These are phyloP conservation scores for Chamaea fasciata DNA, from an alignment of 2,113 vertebrate genomes.

Conservation along the genomic window DNA sequence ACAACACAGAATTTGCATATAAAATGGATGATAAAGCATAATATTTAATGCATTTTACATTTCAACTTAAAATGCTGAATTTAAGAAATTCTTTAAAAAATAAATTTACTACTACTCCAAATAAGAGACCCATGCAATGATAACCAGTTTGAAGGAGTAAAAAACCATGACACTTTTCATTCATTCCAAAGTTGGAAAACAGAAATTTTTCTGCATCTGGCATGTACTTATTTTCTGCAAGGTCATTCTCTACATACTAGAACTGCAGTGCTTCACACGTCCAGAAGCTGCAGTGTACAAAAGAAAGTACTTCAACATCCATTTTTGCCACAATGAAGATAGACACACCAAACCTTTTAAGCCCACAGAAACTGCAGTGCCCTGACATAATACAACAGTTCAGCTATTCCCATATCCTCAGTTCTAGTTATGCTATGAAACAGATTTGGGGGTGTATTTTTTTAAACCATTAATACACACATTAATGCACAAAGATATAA, in stretches of 20 bases:
- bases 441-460: neutral
- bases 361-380: neutral
- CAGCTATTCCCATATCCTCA: neutral
- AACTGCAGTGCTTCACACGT: neutral
- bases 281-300: neutral
- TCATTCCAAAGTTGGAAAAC: neutral
- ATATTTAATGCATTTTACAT: neutral
- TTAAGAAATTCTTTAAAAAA: neutral
- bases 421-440: neutral
- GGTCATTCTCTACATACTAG: neutral
- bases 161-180: neutral
- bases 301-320: neutral
- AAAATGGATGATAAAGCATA: neutral
- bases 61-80: neutral
- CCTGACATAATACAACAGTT: neutral
- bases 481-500: neutral
- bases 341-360: neutral
- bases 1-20: neutral
- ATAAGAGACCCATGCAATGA: neutral
- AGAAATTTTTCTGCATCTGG: neutral
- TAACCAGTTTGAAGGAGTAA: neutral
- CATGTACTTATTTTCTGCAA: neutral
- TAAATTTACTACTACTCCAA: neutral
- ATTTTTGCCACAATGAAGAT: neutral
- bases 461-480: neutral